Conservation (phyloP, 2,113 vertebrate genomes). For the Blennius ocellaris region DNA sequence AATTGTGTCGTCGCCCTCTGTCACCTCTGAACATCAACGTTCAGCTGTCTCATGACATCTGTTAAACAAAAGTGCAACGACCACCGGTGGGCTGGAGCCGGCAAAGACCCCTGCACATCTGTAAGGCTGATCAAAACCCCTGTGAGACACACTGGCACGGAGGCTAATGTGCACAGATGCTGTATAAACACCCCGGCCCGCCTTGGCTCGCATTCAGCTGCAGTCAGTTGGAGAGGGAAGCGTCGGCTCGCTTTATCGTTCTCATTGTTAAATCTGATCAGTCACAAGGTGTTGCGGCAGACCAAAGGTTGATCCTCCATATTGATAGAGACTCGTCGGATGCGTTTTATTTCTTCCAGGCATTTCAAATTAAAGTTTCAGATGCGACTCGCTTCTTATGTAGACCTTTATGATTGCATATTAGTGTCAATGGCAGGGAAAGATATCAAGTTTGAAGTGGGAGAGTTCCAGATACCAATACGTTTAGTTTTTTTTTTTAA, state of each 20-base stretch:
- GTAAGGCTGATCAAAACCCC: slow-evolving; percentile 21
- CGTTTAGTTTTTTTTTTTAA: no score
- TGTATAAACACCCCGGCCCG: slow-evolving; percentile 37
- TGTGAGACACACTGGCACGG: slow-evolving; percentile 31
- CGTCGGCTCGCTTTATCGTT: slow-evolving; percentile 46
- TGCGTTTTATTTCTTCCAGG: background rate
- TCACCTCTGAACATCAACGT: background rate
- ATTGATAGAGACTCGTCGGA: background rate
- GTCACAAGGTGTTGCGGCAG: slow-evolving; percentile 15
- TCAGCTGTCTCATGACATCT: slow-evolving; percentile 14
- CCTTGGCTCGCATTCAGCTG: slow-evolving; percentile 51
- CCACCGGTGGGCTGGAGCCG: slow-evolving; percentile 2
- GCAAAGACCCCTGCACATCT: slow-evolving; percentile 10
- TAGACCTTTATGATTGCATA: no score
- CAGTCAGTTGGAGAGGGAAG: slow-evolving; percentile 36
- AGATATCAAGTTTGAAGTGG: no score
- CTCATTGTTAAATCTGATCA: slow-evolving; percentile 53
- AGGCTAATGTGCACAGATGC: slow-evolving; percentile 56
- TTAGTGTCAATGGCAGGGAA: no score
- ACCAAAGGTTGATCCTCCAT: slow-evolving; percentile 1
- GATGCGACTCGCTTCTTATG: no score
- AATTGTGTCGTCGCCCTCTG: no score
- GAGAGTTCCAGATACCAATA: no score
- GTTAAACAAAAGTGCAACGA: background rate
- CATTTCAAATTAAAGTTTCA: no score